Evolutionary conservation across 35 echinoderm and acorn worm species (phyloP).

Genomic region (Acanthaster planci): DNA sequence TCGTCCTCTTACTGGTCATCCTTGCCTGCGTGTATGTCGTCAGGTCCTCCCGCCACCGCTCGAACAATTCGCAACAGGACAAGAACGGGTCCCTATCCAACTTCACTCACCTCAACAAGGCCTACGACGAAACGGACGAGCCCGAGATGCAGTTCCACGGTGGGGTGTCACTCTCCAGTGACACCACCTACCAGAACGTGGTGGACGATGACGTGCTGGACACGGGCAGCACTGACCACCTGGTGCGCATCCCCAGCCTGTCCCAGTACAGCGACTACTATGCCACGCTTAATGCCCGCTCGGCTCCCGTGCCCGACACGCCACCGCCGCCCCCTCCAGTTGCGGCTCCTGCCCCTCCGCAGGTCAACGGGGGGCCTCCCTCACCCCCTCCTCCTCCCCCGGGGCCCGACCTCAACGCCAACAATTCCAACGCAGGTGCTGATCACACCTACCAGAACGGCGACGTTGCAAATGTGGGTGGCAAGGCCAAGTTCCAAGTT

Average conservation of each 20-base stretch:
- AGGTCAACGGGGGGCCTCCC: neutral
- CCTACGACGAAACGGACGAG: conserved; percentile 23
- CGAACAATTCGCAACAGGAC: neutral
- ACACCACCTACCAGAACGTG: conserved; percentile 30
- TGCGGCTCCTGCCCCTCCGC: conserved; percentile 4
- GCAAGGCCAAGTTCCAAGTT: neutral
- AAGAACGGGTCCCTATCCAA: neutral
- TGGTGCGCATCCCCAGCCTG: conserved; percentile 34
- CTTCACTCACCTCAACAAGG: conserved; percentile 26
- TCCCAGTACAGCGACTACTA: conserved; percentile 33
- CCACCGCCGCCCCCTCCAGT: conserved; percentile 37
- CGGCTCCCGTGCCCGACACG: neutral
- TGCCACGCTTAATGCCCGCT: neutral
- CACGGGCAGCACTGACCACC: neutral
- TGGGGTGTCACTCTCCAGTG: neutral
- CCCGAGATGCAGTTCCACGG: conserved; percentile 35
- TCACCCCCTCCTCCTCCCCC: neutral
- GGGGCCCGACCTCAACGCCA: neutral
- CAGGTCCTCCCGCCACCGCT: neutral
- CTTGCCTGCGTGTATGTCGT: conserved; percentile 18
- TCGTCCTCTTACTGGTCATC: conserved; percentile 16
- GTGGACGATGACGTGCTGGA: neutral
- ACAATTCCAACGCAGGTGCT: neutral
- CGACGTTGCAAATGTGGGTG: neutral
- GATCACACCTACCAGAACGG: neutral